phyloP scores from a whole-genome alignment of 2,888 invertebrate species.

The Cremastobaeus sp. region DNA sequence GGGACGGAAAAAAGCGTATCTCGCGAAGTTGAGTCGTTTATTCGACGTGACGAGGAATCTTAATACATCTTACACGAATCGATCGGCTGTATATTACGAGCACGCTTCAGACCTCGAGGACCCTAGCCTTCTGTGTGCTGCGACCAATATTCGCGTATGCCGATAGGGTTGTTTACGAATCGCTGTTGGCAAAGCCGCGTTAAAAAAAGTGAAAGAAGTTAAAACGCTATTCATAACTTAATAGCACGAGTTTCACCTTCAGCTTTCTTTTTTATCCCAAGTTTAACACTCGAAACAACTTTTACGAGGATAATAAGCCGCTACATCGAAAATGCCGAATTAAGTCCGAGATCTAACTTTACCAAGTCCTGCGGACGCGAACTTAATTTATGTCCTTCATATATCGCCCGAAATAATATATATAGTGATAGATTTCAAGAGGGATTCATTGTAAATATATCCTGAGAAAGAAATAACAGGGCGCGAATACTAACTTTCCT shows the following conservation, averaged over 20 bases:
- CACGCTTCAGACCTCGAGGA: constrained; percentile 17
- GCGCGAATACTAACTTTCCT: constrained; percentile 6
- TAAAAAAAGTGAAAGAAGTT: background rate
- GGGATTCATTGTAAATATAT: constrained; percentile 16
- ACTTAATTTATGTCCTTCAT: constrained; percentile 22
- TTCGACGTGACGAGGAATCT: constrained; percentile 54
- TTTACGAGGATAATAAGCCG: background rate
- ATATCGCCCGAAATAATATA: constrained; percentile 26
- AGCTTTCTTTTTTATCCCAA: too few species aligned
- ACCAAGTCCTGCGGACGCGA: background rate
- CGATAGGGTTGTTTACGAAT: constrained; percentile 21
- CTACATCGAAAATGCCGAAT: background rate
- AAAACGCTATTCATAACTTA: background rate
- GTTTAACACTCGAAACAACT: background rate
- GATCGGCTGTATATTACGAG: constrained; percentile 36
- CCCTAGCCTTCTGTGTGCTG: constrained; percentile 5
- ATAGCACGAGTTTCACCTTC: too few species aligned
- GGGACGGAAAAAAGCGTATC: constrained; percentile 40
- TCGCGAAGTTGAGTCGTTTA: constrained; percentile 42
- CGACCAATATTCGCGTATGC: constrained; percentile 12
- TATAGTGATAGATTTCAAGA: constrained; percentile 23
- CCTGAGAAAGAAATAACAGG: constrained; percentile 5
- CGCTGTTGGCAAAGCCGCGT: background rate
- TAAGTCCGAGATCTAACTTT: constrained; percentile 4
- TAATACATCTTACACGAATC: constrained; percentile 44